Conservation (phyloP, 2,113 vertebrate species). For the Gobio gobio region DNA sequence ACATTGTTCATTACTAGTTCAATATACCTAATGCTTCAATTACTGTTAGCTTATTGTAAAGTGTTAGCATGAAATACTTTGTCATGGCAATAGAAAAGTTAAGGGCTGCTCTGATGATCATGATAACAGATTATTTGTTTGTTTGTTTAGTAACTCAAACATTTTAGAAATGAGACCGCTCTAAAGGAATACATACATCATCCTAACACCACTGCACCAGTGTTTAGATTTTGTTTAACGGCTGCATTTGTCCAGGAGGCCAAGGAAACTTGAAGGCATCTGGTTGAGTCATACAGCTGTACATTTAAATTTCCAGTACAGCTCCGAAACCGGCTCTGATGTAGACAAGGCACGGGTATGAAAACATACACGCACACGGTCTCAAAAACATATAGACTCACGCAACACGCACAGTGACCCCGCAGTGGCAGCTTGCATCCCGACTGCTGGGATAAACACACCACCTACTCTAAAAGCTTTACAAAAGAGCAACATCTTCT, state of each 20-base stretch:
- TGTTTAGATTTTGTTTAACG: not conserved
- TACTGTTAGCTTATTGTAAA: not conserved
- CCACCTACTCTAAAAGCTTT: slow-evolving; percentile 74
- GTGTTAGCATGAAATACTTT: not conserved
- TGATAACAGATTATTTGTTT: not conserved
- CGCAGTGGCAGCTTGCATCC: slow-evolving; percentile 31
- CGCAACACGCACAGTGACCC: not conserved
- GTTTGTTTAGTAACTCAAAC: not conserved
- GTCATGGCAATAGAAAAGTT: not conserved
- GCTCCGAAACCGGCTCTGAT: not conserved
- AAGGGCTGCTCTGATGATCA: not conserved
- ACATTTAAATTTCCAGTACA: not conserved
- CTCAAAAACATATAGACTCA: not conserved
- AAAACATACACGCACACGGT: not conserved
- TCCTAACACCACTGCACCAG: not conserved
- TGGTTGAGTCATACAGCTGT: not conserved
- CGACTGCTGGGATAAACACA: slow-evolving; percentile 73
- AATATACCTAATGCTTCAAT: not conserved
- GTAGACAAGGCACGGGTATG: not conserved
- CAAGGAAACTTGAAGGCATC: slow-evolving; percentile 1
- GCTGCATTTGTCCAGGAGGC: not conserved
- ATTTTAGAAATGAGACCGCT: not conserved
- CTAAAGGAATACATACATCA: slow-evolving; percentile 9
- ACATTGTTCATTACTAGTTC: not conserved
- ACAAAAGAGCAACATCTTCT: slow-evolving; percentile 68